phyloP scores from a whole-genome alignment of 2,888 invertebrate species.

The Perizoma flavofasciatum region DNA sequence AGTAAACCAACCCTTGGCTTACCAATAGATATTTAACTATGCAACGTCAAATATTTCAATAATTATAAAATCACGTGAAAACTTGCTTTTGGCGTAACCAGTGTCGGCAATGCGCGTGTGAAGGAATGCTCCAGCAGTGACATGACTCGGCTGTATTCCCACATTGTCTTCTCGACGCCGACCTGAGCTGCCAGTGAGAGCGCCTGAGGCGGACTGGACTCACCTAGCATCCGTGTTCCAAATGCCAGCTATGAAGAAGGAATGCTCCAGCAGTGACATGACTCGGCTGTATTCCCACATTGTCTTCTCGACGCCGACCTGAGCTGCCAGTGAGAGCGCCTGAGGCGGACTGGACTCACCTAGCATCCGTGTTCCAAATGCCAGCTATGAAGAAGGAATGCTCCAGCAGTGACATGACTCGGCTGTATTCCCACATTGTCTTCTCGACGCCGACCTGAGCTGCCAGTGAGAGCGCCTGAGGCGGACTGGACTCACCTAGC shows the following conservation, averaged over 20 bases:
- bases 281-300: constrained; percentile 78
- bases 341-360: constrained; percentile 71
- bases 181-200: constrained; percentile 75
- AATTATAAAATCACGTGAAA: too few species aligned
- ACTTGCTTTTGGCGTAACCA: too few species aligned
- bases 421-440: constrained; percentile 78
- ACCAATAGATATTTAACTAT: too few species aligned
- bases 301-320: constrained; percentile 73
- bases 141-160: constrained; percentile 78
- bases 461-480: constrained; percentile 70
- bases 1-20: too few species aligned
- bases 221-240: constrained; percentile 75
- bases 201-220: constrained; percentile 67
- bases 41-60: too few species aligned
- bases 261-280: constrained; percentile 75
- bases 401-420: constrained; percentile 72
- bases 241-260: constrained; percentile 75
- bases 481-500: constrained; percentile 69
- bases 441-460: constrained; percentile 77
- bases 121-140: constrained; percentile 76
- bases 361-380: constrained; percentile 73
- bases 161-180: constrained; percentile 73
- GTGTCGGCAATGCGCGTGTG: too few species aligned
- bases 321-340: constrained; percentile 71
- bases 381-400: constrained; percentile 77